These are phyloP conservation scores for Salvelinus sp. DNA, from an alignment of 2,113 vertebrate genomes.

Conservation along the genomic window DNA sequence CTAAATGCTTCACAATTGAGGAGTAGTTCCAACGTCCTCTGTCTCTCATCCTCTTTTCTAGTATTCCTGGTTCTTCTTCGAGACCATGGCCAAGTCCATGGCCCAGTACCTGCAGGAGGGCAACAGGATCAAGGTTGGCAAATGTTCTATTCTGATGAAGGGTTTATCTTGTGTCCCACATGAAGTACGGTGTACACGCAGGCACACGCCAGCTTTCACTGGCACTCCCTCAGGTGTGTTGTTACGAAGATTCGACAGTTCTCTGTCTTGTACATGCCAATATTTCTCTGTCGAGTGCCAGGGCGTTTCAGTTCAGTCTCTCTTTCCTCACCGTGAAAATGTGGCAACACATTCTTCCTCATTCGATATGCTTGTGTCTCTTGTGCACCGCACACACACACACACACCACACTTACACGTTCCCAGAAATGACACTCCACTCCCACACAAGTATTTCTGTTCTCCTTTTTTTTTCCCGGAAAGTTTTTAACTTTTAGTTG, in stretches of 20 bases:
- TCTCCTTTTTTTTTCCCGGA: too few species aligned
- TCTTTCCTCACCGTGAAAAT: neutral
- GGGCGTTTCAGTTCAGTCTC: too few species aligned
- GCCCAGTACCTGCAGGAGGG: constrained; percentile 89
- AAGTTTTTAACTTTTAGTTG: neutral
- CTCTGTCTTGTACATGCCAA: neutral
- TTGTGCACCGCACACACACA: neutral
- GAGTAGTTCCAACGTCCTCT: too few species aligned
- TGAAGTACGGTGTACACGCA: too few species aligned
- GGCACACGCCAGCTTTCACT: too few species aligned
- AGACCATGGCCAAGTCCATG: constrained; percentile 94
- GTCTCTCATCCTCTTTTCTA: constrained; percentile 59
- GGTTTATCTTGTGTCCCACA: too few species aligned
- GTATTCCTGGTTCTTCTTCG: constrained; percentile 99
- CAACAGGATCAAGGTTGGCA: constrained; percentile 90
- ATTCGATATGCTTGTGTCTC: neutral
- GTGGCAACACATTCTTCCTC: neutral
- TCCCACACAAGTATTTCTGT: neutral
- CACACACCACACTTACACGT: neutral
- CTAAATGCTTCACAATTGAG: too few species aligned
- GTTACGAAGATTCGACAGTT: too few species aligned
- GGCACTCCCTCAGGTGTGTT: neutral
- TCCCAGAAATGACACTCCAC: neutral
- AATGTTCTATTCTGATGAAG: too few species aligned
- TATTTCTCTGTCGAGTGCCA: neutral